Base-by-base conservation (phyloP, 2,888 invertebrate species). In the Scaeva pyrastri region DNA sequence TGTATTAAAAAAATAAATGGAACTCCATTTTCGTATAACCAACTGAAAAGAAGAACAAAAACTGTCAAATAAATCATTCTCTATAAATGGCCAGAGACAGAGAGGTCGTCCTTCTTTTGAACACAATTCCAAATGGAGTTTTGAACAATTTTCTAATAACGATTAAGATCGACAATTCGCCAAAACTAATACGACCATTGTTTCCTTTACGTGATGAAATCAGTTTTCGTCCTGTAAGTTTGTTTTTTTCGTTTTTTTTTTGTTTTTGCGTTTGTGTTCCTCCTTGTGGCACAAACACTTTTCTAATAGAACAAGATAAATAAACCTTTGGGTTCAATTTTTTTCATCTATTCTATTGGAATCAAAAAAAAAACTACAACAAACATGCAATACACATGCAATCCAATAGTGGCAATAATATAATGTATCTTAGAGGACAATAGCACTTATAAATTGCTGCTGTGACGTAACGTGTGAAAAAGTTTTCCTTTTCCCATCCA, bases 401-500 rank as follows among this genome's bases (percentile, higher is more conserved):
- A 58, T 36, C 71, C 16, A 11, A 36, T 68, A 68, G 50, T 39
- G 68, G 50, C 68, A 52, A 68, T 68, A 68, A 52, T 39, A 70
- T 52, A 66, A 52, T 62, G 43, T 74, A 45, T 76, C 73, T 66
- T 62, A 68, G 77, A 86, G 86, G 77, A 86, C 86, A 86, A 86
- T 74, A 86, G 82, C 82, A 78, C 82, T 86, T 86, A 71, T 86
- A 81, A 82, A 82, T 81, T 64, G 62, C 48, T 48, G 39, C 68
- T 45, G 74, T 86, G 82, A 86, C 82, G 81, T 85, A 86, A 86
- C 86, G 56, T 56, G 39, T 43, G 77, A 77, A 85, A 86, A 68
- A 41, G 55, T 78, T 77, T 79, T 77, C 68, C 70, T 62, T 79
- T 85, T 68, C 31, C 16, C 70, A 77, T 82, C 86, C 86, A 86